A percentile compares a stretch with the other conserved stretches of the same genome.
phyloP scores from a whole-genome alignment of 2,113 vertebrate genomes.

The Cathartes aura region DNA sequence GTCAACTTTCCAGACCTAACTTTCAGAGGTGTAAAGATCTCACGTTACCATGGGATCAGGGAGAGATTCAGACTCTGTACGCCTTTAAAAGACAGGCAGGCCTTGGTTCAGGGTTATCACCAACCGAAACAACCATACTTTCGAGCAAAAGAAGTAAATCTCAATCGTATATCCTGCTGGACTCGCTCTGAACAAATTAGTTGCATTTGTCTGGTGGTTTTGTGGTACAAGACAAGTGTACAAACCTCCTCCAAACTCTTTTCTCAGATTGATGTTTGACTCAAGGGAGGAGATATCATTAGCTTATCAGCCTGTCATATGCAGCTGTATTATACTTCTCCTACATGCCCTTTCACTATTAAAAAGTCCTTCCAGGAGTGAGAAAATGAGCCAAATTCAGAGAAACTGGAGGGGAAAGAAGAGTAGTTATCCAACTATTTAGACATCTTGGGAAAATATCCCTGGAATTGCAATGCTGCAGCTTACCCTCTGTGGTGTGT shows the following conservation, averaged over 20 bases:
- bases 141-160: neutral
- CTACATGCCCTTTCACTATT: neutral
- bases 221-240: neutral
- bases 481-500: slow-evolving; percentile 93
- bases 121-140: neutral
- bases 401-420: neutral
- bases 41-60: neutral
- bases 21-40: neutral
- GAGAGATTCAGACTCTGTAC: neutral
- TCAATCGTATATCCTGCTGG: neutral
- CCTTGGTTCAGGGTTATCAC: neutral
- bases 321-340: slow-evolving; percentile 17
- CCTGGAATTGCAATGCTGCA: neutral
- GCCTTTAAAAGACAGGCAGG: neutral
- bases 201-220: neutral
- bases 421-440: neutral
- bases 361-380: slow-evolving; percentile 24
- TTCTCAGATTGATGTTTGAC: neutral
- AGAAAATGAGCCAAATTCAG: slow-evolving; percentile 24
- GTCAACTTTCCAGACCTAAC: neutral
- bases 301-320: slow-evolving; percentile 17
- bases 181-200: neutral
- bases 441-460: neutral
- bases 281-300: neutral
- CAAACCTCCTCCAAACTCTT: neutral